Evolutionary conservation across 2,113 vertebrate species (phyloP).

Genomic region (Corydoras sp.): DNA sequence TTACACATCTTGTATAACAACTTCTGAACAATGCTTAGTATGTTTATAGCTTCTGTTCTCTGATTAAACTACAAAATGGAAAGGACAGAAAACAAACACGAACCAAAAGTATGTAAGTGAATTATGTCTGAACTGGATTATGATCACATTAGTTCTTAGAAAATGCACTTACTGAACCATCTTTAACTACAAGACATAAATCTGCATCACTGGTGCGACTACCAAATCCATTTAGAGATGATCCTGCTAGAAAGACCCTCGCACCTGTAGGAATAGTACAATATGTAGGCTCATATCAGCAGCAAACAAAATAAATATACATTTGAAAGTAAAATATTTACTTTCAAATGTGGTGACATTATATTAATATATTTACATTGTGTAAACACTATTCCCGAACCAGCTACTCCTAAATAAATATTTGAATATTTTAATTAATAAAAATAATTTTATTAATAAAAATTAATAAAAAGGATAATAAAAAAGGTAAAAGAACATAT

Average conservation of each 20-base stretch:
- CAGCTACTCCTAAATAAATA: too few species aligned
- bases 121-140: background rate
- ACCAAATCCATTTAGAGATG: constrained; percentile 88
- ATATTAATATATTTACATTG: too few species aligned
- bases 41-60: constrained; percentile 74
- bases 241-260: constrained; percentile 85
- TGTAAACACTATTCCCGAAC: too few species aligned
- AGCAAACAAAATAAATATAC: background rate
- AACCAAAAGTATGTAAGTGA: background rate
- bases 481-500: too few species aligned
- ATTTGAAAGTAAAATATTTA: too few species aligned
- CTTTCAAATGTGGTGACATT: too few species aligned
- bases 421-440: too few species aligned
- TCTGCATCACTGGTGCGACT: constrained; percentile 89
- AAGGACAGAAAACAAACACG: background rate
- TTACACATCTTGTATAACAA: constrained; percentile 84
- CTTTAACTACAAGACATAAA: constrained; percentile 82
- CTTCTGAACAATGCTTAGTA: constrained; percentile 78
- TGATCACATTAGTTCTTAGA: background rate
- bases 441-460: too few species aligned
- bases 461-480: too few species aligned
- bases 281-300: background rate
- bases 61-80: constrained; percentile 58
- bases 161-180: constrained; percentile 73
- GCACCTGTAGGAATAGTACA: constrained; percentile 11